Evolutionary conservation across 30 jellyfish, hydroid and myxozoan species (phyloP).

Genomic region (Pelagia noctiluca): DNA sequence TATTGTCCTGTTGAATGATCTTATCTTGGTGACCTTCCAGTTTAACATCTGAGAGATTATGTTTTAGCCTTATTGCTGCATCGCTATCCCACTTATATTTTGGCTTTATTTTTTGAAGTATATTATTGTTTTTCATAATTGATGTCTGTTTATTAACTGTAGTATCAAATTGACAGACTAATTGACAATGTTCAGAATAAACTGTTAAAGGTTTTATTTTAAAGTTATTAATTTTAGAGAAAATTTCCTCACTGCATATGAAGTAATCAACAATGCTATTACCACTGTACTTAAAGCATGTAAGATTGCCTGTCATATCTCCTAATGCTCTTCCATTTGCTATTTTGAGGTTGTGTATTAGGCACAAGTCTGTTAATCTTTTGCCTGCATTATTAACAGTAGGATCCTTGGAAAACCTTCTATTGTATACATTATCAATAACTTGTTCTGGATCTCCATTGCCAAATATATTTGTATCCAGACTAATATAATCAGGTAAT

Average conservation of each 20-base stretch:
- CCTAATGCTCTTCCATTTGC: too few species aligned
- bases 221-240: not conserved
- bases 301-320: not conserved
- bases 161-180: not conserved
- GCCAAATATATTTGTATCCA: not conserved
- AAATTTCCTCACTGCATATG: not conserved
- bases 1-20: not conserved
- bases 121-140: too few species aligned
- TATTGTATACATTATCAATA: not conserved
- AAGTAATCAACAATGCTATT: not conserved
- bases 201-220: not conserved
- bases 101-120: not conserved
- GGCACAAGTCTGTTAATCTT: too few species aligned
- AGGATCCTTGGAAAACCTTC: not conserved
- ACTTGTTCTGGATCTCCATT: not conserved
- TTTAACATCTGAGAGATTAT: not conserved
- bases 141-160: not conserved
- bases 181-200: slow-evolving; percentile 1
- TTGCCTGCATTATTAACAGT: too few species aligned
- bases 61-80: not conserved
- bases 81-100: not conserved
- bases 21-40: not conserved
- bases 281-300: not conserved
- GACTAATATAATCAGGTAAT: not conserved
- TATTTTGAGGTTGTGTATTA: too few species aligned